phyloP scores from a whole-genome alignment of 2,113 vertebrate species.

The Heterochromis multidens region DNA sequence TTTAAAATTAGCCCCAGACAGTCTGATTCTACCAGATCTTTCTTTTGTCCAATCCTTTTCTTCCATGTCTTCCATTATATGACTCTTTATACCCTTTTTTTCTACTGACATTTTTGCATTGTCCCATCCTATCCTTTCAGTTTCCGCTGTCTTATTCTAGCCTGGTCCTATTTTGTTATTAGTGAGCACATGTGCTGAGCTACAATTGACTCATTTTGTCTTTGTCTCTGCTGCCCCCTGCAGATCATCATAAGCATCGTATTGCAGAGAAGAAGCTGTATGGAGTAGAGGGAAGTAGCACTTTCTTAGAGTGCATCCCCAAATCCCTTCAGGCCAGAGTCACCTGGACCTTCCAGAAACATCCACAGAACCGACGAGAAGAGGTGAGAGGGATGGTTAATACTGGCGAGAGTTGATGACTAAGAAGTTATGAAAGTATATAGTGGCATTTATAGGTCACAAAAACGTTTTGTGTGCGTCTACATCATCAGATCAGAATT shows the following conservation, averaged over 20 bases:
- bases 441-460: neutral
- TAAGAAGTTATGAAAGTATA: neutral
- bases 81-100: neutral
- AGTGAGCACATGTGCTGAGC: neutral
- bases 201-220: neutral
- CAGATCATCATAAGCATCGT: slow-evolving; percentile 80
- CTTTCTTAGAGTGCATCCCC: slow-evolving; percentile 93
- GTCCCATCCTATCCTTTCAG: neutral
- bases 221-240: slow-evolving; percentile 43
- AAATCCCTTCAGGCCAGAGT: slow-evolving; percentile 90
- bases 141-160: neutral
- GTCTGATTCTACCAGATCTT: neutral
- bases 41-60: neutral
- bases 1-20: neutral
- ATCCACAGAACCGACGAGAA: slow-evolving; percentile 69
- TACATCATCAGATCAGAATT: neutral
- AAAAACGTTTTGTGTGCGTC: neutral
- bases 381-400: slow-evolving; percentile 75
- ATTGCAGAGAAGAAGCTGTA: slow-evolving; percentile 86
- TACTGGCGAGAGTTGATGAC: neutral
- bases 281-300: slow-evolving; percentile 90
- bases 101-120: neutral
- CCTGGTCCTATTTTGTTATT: neutral
- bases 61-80: neutral
- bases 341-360: slow-evolving; percentile 88